Evolutionary conservation across 2,113 vertebrate species (phyloP).

Genomic region (Pionites leucogaster): DNA sequence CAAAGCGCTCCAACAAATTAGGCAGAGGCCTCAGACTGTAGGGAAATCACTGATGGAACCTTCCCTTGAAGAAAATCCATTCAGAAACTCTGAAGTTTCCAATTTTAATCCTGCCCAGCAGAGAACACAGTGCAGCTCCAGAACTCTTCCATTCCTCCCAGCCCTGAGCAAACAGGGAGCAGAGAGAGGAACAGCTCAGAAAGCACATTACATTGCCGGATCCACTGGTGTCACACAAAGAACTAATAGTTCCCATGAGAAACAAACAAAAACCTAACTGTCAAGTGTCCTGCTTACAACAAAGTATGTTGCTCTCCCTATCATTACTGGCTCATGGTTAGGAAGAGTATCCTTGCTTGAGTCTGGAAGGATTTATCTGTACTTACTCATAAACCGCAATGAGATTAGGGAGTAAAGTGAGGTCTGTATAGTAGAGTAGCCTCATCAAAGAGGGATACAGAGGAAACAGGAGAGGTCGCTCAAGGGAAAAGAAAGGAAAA

Average conservation of each 20-base stretch:
- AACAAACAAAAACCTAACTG: background rate
- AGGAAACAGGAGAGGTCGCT: slow-evolving; percentile 49
- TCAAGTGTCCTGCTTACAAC: background rate
- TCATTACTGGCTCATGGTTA: background rate
- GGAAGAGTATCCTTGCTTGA: background rate
- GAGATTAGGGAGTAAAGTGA: background rate
- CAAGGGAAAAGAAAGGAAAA: slow-evolving; percentile 43
- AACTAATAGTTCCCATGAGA: background rate
- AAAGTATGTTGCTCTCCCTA: background rate
- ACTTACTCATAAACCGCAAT: background rate
- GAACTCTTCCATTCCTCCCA: background rate
- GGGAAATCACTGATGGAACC: slow-evolving; percentile 8
- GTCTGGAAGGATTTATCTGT: background rate
- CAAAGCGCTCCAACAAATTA: background rate
- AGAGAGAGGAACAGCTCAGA: background rate
- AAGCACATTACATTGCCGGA: background rate
- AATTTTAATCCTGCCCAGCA: background rate
- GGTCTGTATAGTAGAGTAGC: background rate
- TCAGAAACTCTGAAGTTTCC: background rate
- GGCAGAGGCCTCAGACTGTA: background rate
- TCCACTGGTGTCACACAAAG: background rate
- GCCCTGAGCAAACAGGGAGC: background rate
- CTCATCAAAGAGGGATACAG: background rate
- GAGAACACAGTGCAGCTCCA: background rate
- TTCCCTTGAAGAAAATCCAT: background rate